phyloP scores from a whole-genome alignment of 2,888 invertebrate genomes.

The Tribolium freemani region DNA sequence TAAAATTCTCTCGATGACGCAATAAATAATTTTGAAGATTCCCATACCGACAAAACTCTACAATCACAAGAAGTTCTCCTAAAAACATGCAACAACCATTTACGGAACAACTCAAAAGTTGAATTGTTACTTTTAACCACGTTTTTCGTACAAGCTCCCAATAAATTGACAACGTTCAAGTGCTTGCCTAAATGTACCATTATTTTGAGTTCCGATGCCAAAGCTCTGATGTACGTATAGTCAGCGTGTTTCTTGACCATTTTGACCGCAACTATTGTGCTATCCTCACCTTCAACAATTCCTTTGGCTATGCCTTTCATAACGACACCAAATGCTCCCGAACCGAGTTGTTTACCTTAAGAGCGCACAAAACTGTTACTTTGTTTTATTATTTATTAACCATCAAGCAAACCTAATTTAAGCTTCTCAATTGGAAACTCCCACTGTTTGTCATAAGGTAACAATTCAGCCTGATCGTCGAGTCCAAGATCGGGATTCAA shows the following conservation, averaged over 20 bases:
- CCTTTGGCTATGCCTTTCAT: conserved; percentile 88
- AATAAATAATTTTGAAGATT: conserved; percentile 91
- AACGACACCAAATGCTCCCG: conserved; percentile 96
- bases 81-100: conserved; percentile 53
- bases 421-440: conserved; percentile 92
- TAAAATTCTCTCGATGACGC: conserved; percentile 84
- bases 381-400: no score
- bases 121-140: conserved; percentile 84
- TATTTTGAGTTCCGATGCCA: conserved; percentile 94
- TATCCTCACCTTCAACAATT: conserved; percentile 80
- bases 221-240: conserved; percentile 85
- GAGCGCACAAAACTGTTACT: conserved; percentile 4
- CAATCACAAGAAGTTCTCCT: conserved; percentile 93
- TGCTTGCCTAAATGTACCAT: conserved; percentile 96
- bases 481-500: conserved; percentile 91
- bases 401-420: conserved; percentile 78
- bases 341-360: conserved; percentile 88
- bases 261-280: conserved; percentile 92
- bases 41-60: conserved; percentile 94
- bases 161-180: conserved; percentile 93
- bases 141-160: conserved; percentile 94
- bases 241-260: conserved; percentile 94
- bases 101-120: not conserved
- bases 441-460: conserved; percentile 91
- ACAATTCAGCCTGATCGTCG: conserved; percentile 93